Base-by-base conservation (phyloP, 2,888 invertebrate species). In the Noctua pronuba region DNA sequence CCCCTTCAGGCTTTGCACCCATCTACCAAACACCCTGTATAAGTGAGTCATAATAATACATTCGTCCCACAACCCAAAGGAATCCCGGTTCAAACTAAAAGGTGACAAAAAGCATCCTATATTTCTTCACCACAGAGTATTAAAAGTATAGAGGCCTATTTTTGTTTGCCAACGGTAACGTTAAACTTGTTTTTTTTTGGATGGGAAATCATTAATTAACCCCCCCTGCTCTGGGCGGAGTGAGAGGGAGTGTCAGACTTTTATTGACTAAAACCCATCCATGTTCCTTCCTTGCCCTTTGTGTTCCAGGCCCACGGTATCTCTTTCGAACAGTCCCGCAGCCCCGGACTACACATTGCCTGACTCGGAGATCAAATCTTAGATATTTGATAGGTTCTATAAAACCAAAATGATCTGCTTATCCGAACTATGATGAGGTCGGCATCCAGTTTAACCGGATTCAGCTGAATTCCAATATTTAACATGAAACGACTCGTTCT, bases 91-190 rank as follows among this genome's bases (percentile, higher is more conserved):
- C 44, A 62, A 74, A 74, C 65, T 84, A 68, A 78, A 85, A 72
- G 83, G 83, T 85, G 83, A 78, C 82, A 84, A 82, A 81, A 58
- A 52, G 38, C 55, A 31, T 35, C 38, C 31, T 52, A 65, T 65
- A 49, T 76, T 31, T 66, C 35, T 52, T 38, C 24, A 28, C 58
- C 58, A 83, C 18, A 80, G 80, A 83, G 31, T 13, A 0, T n/a
- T 16, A 8, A 38, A 18, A 0, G 16, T 66, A 77, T 18, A 58
- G 16, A 60, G 31, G 60, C 31, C 60, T 60, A 0, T 8, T 8
- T 31, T 60, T 31, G 18, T 58, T 58, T 58, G 58, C 6, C 16
- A 28, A 16, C 28, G 16, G 7, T 11, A 6, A 28, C 0, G 16
- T 58, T 58, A 7, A 58, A n/a, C n/a, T n/a, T n/a, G n/a, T n/a